Conservation (phyloP, 2,797 vertebrate genomes). For the Lepidocolaptes lacrymiger region DNA sequence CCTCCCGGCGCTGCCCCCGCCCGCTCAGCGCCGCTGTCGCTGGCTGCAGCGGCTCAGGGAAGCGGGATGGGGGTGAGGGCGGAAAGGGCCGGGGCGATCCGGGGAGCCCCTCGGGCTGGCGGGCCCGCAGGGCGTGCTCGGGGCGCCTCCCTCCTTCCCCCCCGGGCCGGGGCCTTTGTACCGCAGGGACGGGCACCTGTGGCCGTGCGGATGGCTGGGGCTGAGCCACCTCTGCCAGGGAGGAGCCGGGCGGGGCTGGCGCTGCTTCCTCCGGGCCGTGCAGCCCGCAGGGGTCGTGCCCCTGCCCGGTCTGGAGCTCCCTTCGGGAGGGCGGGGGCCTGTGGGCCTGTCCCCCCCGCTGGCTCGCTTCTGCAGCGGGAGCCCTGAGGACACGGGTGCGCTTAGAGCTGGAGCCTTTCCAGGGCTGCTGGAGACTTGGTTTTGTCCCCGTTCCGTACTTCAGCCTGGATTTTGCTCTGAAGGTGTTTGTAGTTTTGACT, state of each 20-base stretch:
- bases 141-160: too few species aligned
- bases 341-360: neutral
- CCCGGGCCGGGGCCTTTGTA: neutral
- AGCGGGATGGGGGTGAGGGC: neutral
- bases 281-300: neutral
- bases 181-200: neutral
- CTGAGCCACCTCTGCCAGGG: neutral
- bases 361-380: neutral
- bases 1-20: neutral
- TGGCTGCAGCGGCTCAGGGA: neutral
- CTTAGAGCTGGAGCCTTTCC: neutral
- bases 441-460: neutral
- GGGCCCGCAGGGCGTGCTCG: neutral
- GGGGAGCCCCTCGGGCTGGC: neutral
- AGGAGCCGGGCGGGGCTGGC: neutral
- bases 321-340: neutral
- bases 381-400: neutral
- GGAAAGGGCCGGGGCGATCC: fast-evolving
- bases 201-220: neutral
- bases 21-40: fast-evolving
- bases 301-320: neutral
- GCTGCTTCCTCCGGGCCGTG: neutral
- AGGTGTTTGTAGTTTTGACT: neutral
- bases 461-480: neutral
- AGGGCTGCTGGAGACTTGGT: neutral